Evolutionary conservation across 2,888 invertebrate genomes (phyloP).

Genomic region (Scaptomyza caliginosa): DNA sequence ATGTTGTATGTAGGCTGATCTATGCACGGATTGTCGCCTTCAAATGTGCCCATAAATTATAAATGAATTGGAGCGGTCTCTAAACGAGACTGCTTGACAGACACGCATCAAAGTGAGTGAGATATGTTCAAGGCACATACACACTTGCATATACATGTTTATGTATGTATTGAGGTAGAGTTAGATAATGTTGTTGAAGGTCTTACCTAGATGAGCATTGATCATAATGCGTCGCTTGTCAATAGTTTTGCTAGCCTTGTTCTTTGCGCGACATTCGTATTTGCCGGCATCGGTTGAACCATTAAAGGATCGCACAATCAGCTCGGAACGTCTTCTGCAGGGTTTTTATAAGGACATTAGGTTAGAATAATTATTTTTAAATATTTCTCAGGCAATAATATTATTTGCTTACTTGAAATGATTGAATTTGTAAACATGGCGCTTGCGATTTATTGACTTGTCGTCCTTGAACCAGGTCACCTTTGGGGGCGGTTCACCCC

Average conservation of each 20-base stretch:
- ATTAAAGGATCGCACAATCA: conserved; percentile 90
- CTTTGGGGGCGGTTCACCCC: conserved; percentile 91
- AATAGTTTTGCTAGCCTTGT: conserved; percentile 83
- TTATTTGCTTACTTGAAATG: conserved; percentile 82
- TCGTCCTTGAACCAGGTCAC: conserved; percentile 93
- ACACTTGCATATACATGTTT: neutral
- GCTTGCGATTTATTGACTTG: conserved; percentile 85
- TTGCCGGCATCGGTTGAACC: conserved; percentile 90
- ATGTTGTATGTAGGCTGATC: conserved; percentile 2
- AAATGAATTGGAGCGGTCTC: conserved; percentile 74
- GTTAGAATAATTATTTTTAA: too few relatives aligned
- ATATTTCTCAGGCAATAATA: too few relatives aligned
- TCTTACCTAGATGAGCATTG: conserved; percentile 83
- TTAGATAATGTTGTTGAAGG: conserved; percentile 6
- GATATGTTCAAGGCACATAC: too few relatives aligned
- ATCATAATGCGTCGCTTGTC: conserved; percentile 82
- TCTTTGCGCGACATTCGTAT: conserved; percentile 92
- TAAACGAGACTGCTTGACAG: conserved; percentile 36
- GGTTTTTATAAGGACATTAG: too few relatives aligned
- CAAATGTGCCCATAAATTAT: conserved; percentile 71
- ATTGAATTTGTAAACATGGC: conserved; percentile 82
- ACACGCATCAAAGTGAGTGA: conserved; percentile 38
- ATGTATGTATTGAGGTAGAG: neutral
- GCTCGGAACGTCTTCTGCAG: conserved; percentile 91
- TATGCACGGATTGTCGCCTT: conserved; percentile 53